A percentile compares a stretch with the other conserved stretches of the same genome.
Evolutionary conservation across 64 coral and sea anemone species (phyloP).

Genomic region (Catalaphyllia jardinei): DNA sequence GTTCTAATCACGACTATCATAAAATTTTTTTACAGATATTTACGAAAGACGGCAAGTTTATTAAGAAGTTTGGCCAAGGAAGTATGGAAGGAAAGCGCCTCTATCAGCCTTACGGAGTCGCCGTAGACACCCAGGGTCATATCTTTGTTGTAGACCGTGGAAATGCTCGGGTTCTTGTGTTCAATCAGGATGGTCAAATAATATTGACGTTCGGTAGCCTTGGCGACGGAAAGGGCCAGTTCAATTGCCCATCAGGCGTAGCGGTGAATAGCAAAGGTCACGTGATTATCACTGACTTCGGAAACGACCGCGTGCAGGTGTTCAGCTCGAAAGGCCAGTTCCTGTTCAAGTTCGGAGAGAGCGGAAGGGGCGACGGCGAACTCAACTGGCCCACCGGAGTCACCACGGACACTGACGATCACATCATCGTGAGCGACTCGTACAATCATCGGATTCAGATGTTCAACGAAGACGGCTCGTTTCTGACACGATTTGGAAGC

Average conservation of each 20-base stretch:
- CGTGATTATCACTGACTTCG: conserved; percentile 84
- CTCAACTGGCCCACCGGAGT: conserved; percentile 94
- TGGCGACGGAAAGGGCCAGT: conserved; percentile 72
- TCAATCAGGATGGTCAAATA: conserved; percentile 53
- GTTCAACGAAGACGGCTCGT: conserved; percentile 83
- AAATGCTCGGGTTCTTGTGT: conserved; percentile 79
- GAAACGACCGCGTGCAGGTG: conserved; percentile 89
- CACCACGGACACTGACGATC: conserved; percentile 57
- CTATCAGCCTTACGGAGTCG: conserved; percentile 77
- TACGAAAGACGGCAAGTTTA: conserved; percentile 60
- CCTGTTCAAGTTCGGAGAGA: conserved; percentile 79
- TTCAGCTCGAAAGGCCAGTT: conserved; percentile 78
- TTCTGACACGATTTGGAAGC: conserved; percentile 69
- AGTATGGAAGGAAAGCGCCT: conserved; percentile 27
- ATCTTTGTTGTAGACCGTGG: conserved; percentile 81
- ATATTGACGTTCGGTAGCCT: conserved; percentile 75
- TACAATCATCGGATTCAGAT: conserved; percentile 91
- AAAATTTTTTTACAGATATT: conserved; percentile 53
- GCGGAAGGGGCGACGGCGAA: conserved; percentile 62
- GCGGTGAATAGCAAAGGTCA: conserved; percentile 76
- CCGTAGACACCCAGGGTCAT: conserved; percentile 66
- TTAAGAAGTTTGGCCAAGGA: conserved; percentile 62
- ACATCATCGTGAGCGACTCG: conserved; percentile 88
- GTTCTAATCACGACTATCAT: too few species aligned
- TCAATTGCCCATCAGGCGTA: conserved; percentile 81